phyloP scores from a whole-genome alignment of 2,113 vertebrate genomes.

The Psilopsiagon aurifrons region DNA sequence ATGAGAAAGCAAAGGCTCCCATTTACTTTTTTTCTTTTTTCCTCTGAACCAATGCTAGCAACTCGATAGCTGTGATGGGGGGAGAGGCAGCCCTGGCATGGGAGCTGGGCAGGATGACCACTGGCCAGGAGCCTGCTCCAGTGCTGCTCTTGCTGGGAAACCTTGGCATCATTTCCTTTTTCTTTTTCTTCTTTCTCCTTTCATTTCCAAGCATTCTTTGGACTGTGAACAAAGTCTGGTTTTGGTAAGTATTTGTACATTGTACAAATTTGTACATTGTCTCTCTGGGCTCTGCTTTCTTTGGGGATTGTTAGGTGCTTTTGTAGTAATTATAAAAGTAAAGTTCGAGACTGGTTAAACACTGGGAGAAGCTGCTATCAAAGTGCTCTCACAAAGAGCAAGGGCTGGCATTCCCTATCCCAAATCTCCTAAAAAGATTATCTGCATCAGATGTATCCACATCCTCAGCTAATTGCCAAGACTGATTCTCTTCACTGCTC shows the following conservation, averaged over 20 bases:
- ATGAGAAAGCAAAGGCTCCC: not conserved
- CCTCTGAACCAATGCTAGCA: not conserved
- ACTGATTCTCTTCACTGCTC: not conserved
- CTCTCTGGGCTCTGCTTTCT: not conserved
- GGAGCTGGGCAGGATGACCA: accelerated
- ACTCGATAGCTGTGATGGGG: not conserved
- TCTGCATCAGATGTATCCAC: accelerated
- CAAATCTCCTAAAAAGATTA: not conserved
- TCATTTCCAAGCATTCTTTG: slow-evolving; percentile 4
- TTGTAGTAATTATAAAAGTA: not conserved
- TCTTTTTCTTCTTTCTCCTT: not conserved
- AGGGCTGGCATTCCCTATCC: not conserved
- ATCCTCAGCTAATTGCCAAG: not conserved
- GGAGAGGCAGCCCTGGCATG: not conserved
- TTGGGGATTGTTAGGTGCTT: not conserved
- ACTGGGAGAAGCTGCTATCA: not conserved
- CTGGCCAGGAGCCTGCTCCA: not conserved
- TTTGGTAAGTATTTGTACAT: slow-evolving; percentile 9
- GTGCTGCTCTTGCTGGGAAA: not conserved
- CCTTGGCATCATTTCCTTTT: not conserved
- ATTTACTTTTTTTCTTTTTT: not conserved
- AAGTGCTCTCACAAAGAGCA: not conserved
- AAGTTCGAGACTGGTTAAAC: not conserved
- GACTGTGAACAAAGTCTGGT: not conserved
- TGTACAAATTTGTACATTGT: too few species aligned